Evolutionary conservation across 2,888 invertebrate genomes (phyloP).

Genomic region (Scaptomyza parva): DNA sequence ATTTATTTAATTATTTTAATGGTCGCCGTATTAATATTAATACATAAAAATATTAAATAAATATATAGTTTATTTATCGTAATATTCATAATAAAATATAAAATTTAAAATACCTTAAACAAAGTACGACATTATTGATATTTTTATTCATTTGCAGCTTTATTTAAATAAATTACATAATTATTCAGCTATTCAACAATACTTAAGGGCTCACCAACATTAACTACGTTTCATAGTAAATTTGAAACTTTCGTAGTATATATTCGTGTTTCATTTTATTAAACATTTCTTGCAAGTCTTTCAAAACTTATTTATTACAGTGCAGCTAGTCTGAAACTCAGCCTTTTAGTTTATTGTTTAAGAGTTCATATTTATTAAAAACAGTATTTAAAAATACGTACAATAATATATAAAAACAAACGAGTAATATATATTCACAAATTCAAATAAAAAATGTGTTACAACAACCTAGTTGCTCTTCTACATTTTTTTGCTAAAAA

Average conservation of each 20-base stretch:
- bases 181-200: not conserved
- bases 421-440: constrained; percentile 51
- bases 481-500: no score
- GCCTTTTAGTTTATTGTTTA: constrained; percentile 10
- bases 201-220: no score
- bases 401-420: constrained; percentile 48
- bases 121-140: no score
- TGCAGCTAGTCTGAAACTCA: constrained; percentile 1
- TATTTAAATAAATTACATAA: no score
- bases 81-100: no score
- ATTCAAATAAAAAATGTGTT: constrained; percentile 5
- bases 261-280: not conserved
- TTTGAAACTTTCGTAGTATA: not conserved
- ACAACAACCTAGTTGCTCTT: not conserved
- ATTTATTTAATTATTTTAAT: not conserved
- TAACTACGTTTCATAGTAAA: not conserved
- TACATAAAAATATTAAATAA: no score
- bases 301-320: not conserved
- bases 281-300: not conserved
- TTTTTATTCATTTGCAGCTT: no score
- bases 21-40: not conserved
- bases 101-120: no score
- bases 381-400: constrained; percentile 46
- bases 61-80: no score
- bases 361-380: constrained; percentile 40